These are phyloP conservation scores for Delphinapterus leucas DNA, from an alignment of 2,113 vertebrate genomes.

Conservation along the genomic window DNA sequence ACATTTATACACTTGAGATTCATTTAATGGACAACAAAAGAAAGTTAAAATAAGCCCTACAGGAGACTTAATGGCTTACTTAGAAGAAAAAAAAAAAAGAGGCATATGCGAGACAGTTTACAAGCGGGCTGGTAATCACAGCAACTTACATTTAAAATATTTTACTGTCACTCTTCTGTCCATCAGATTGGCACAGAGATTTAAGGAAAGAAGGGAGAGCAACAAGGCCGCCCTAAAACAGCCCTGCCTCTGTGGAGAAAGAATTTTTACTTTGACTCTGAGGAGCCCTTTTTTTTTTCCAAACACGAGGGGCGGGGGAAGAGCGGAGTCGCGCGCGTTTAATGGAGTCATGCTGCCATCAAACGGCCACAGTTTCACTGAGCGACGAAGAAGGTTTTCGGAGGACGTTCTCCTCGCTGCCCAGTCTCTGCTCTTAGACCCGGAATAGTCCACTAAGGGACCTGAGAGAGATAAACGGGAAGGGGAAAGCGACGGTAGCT, in stretches of 20 bases:
- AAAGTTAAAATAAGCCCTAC: neutral
- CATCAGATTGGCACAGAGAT: neutral
- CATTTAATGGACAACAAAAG: neutral
- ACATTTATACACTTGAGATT: neutral
- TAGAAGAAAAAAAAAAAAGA: too few relatives aligned
- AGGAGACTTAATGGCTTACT: neutral
- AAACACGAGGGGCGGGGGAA: neutral
- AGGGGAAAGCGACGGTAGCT: neutral
- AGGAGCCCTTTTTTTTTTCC: neutral
- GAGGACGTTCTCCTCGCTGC: fast-evolving
- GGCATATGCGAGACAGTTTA: neutral
- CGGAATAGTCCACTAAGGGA: neutral
- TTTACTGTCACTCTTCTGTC: neutral
- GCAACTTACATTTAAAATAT: neutral
- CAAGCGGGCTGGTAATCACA: neutral
- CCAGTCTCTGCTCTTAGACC: neutral
- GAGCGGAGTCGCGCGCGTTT: fast-evolving
- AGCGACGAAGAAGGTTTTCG: fast-evolving
- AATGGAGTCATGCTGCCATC: neutral
- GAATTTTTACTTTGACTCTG: neutral
- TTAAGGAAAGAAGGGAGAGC: neutral
- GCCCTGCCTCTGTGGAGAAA: neutral
- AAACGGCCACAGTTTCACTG: neutral
- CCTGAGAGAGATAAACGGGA: neutral
- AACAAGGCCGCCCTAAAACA: neutral